Evolutionary conservation across 2,888 invertebrate genomes (phyloP), one percentile per base, ranked within the genome.

Genomic region (Cephus nigrinus): DNA sequence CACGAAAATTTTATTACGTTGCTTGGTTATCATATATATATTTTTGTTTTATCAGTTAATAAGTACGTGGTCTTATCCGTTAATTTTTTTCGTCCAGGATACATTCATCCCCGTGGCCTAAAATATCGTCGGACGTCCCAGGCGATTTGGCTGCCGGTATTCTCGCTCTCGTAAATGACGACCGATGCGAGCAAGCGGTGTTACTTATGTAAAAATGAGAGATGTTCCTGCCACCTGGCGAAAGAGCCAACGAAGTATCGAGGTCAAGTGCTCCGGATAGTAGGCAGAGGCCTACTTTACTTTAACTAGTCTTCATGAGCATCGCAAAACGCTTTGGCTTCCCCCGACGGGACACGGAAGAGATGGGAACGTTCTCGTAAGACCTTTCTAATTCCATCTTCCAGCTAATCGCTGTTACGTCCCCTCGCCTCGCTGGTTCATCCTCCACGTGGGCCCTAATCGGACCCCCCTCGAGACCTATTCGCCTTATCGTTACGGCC

Each of bases 251-350:
- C 5, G 71, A 31, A 33, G 33, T 85, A 88, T 86, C 85, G 88
- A 84, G 88, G 88, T 88, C 88, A 88, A 88, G 86, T 87, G 88
- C 84, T 86, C 84, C 78, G 31, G 80, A 78, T 83, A 82, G 84
- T 83, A 83, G 84, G 82, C 82, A 82, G 77, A 86, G 86, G 83
- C 87, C 87, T 87, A 87, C 87, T 87, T 87, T 82, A 81, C 82
- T 83, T 82, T 80, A 87, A 86, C 86, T 85, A 86, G 86, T 84
- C 82, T 80, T 79, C 9, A 80, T 75, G 79, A 55, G 55, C 23
- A 55, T 55, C 55, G 55, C 55, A 23, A 55, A 55, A 9, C 55
- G 2, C 55, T 55, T 55, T 23, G 55, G 55, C 55, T 23, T 9
- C 23, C 23, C 2, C 55, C 9, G 55, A 23, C 55, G 55, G 23